Conservation (phyloP, 35 echinoderm and acorn worm genomes). For the Heliocidaris erythrogramma region DNA sequence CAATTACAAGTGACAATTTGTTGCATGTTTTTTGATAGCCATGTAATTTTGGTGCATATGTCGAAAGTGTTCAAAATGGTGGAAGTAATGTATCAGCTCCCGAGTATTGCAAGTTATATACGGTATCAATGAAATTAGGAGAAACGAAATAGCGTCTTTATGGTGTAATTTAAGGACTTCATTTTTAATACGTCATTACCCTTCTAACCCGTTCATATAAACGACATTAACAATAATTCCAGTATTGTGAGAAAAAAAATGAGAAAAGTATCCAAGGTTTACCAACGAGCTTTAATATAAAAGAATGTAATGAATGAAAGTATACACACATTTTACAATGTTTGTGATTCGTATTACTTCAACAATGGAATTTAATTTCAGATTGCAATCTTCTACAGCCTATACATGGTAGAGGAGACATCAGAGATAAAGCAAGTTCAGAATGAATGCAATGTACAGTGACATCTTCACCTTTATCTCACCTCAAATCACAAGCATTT, state of each 20-base stretch:
- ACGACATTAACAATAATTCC: not conserved
- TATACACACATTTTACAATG: no score
- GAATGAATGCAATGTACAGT: not conserved
- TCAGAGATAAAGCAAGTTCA: not conserved
- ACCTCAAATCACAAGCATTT: not conserved
- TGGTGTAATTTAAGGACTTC: no score
- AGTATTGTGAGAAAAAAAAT: not conserved
- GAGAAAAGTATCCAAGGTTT: not conserved
- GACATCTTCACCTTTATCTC: not conserved
- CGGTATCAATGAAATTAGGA: no score
- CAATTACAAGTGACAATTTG: no score
- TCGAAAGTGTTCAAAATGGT: no score
- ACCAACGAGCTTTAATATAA: not conserved
- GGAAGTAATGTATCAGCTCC: no score
- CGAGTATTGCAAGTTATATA: no score
- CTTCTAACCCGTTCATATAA: not conserved
- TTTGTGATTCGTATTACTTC: not conserved
- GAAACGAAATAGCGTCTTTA: no score
- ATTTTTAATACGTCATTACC: no score
- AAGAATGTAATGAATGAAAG: not conserved
- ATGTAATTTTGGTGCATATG: no score
- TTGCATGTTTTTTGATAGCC: no score
- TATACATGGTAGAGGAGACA: not conserved
- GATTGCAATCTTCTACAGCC: not conserved
- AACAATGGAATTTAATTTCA: not conserved